A percentile compares a stretch with the other conserved stretches of the same genome.
Evolutionary conservation across 2,888 invertebrate genomes (phyloP).

Genomic region (Heteropelma amictum): DNA sequence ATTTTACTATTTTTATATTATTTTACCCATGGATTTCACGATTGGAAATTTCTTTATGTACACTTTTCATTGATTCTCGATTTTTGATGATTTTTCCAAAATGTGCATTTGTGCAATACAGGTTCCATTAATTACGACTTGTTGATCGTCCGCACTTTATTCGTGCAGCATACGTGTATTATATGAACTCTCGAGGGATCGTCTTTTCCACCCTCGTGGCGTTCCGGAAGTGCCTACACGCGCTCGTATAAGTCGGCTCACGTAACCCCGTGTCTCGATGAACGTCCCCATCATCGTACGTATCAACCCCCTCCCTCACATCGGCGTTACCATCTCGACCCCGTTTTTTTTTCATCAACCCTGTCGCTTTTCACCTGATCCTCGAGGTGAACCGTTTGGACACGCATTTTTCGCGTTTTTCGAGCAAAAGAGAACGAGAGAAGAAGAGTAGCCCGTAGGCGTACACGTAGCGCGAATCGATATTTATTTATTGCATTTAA

Average conservation of each 20-base stretch:
- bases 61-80: too few species aligned
- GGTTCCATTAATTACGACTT: background rate
- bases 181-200: too few species aligned
- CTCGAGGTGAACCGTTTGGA: too few species aligned
- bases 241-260: constrained; percentile 52
- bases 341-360: constrained; percentile 7
- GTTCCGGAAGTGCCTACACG: constrained; percentile 53
- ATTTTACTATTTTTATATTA: too few species aligned
- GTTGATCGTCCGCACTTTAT: too few species aligned
- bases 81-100: too few species aligned
- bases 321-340: background rate
- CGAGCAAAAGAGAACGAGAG: background rate
- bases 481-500: constrained; percentile 36
- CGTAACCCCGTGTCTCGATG: constrained; percentile 46
- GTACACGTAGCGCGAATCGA: constrained; percentile 15
- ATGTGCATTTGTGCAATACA: too few species aligned
- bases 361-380: too few species aligned
- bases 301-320: constrained; percentile 3
- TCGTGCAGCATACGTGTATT: too few species aligned
- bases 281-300: constrained; percentile 40
- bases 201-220: too few species aligned
- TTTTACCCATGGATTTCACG: too few species aligned
- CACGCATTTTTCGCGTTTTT: background rate
- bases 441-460: background rate
- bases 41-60: too few species aligned